Percentiles rank a stretch among this genome's conserved stretches.
Conservation (phyloP, 2,888 invertebrate genomes). For the Brachyptera risi region DNA sequence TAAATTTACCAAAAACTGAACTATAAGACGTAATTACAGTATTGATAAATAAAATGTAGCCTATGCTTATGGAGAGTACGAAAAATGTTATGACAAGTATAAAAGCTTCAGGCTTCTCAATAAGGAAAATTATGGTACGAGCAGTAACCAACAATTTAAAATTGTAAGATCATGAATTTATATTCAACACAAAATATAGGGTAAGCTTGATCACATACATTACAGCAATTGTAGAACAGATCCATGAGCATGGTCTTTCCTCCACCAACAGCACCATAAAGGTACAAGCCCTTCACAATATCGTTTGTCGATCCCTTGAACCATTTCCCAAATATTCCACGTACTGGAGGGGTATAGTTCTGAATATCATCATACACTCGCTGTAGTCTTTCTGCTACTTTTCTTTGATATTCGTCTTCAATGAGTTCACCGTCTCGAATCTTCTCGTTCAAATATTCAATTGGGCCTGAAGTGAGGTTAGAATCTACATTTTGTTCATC, state of each 20-base stretch:
- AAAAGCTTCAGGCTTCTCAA: too few relatives aligned
- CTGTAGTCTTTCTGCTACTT: slow-evolving; percentile 66
- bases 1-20: too few relatives aligned
- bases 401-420: slow-evolving; percentile 69
- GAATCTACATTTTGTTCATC: not conserved
- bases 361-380: slow-evolving; percentile 60
- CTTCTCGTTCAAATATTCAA: slow-evolving; percentile 24
- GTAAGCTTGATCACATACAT: slow-evolving; percentile 47
- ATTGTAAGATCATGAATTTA: too few relatives aligned
- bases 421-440: slow-evolving; percentile 41
- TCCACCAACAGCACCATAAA: slow-evolving; percentile 87
- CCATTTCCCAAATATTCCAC: slow-evolving; percentile 45
- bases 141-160: too few relatives aligned
- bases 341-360: slow-evolving; percentile 53
- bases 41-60: too few relatives aligned
- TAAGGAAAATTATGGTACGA: too few relatives aligned
- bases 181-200: too few relatives aligned
- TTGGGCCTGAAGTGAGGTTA: slow-evolving; percentile 19
- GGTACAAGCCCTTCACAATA: slow-evolving; percentile 76
- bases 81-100: too few relatives aligned
- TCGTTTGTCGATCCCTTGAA: slow-evolving; percentile 40
- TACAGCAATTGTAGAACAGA: slow-evolving; percentile 81
- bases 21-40: too few relatives aligned
- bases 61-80: too few relatives aligned
- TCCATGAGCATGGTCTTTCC: slow-evolving; percentile 99